Conservation (phyloP, 2,113 vertebrate species). For the Formicarius rufipectus region DNA sequence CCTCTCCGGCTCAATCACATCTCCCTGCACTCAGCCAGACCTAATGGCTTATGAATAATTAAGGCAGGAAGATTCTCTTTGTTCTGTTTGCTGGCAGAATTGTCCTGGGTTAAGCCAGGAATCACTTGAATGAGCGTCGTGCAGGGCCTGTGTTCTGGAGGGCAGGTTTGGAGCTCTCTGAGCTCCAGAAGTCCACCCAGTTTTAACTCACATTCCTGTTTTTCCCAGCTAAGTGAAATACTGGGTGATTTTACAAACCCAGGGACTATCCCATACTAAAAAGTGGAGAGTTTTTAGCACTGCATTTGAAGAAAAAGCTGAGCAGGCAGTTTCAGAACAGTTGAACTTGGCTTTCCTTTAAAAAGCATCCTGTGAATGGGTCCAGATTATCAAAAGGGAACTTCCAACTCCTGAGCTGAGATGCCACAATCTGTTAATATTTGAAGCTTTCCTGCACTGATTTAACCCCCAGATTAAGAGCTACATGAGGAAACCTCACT, state of each 20-base stretch:
- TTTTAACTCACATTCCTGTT: not conserved
- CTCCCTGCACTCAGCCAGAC: not conserved
- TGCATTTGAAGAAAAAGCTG: not conserved
- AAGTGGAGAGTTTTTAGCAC: not conserved
- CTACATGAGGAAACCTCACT: not conserved
- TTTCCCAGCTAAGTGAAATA: not conserved
- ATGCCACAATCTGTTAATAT: not conserved
- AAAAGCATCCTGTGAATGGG: not conserved
- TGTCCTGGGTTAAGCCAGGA: not conserved
- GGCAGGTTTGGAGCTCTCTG: not conserved
- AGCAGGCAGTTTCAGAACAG: not conserved
- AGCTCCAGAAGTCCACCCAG: not conserved
- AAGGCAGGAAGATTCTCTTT: not conserved
- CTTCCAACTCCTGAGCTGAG: not conserved
- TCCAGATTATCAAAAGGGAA: not conserved
- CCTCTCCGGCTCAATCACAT: not conserved
- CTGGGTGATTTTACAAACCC: not conserved
- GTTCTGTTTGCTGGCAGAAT: not conserved
- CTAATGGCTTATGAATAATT: constrained; percentile 52
- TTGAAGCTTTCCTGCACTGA: not conserved
- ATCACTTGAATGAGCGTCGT: not conserved
- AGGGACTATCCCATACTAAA: not conserved
- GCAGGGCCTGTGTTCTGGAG: not conserved
- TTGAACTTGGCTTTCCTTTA: not conserved
- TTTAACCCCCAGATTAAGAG: not conserved